phyloP scores from a whole-genome alignment of 2,888 invertebrate genomes.

The Hirudinaria manillensis region DNA sequence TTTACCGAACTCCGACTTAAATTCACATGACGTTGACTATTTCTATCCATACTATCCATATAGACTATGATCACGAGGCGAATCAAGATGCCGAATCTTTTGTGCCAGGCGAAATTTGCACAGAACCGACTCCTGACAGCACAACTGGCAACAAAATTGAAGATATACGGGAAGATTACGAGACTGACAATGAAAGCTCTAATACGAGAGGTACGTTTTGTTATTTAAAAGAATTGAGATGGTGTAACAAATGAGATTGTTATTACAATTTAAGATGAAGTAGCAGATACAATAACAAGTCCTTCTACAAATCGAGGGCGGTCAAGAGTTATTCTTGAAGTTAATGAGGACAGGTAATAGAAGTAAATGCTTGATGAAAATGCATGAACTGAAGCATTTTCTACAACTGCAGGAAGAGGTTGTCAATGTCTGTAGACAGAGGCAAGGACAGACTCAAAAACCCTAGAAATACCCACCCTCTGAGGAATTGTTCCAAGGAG shows the following conservation, averaged over 20 bases:
- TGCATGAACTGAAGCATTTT: background rate
- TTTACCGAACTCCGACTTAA: background rate
- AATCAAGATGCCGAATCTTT: background rate
- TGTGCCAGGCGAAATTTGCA: background rate
- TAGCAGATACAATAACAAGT: background rate
- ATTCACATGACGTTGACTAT: background rate
- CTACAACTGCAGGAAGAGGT: slow-evolving; percentile 10
- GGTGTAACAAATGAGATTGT: background rate
- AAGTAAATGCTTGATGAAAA: background rate
- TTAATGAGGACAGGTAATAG: slow-evolving; percentile 7
- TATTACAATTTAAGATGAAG: background rate
- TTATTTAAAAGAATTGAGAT: background rate
- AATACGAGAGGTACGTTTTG: background rate
- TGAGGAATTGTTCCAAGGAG: too few species aligned
- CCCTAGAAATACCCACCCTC: background rate
- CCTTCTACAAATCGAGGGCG: background rate
- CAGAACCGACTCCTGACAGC: background rate
- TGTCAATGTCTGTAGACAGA: slow-evolving; percentile 22
- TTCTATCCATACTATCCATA: background rate
- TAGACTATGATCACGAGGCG: slow-evolving; percentile 18
- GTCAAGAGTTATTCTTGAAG: slow-evolving; percentile 5
- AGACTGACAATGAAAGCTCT: background rate
- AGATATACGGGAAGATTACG: background rate
- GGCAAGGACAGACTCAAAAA: background rate
- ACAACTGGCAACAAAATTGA: background rate